A percentile compares a stretch with the other conserved stretches of the same genome.
phyloP scores from a whole-genome alignment of 2,888 invertebrate species.

The Campopleginae sp. region DNA sequence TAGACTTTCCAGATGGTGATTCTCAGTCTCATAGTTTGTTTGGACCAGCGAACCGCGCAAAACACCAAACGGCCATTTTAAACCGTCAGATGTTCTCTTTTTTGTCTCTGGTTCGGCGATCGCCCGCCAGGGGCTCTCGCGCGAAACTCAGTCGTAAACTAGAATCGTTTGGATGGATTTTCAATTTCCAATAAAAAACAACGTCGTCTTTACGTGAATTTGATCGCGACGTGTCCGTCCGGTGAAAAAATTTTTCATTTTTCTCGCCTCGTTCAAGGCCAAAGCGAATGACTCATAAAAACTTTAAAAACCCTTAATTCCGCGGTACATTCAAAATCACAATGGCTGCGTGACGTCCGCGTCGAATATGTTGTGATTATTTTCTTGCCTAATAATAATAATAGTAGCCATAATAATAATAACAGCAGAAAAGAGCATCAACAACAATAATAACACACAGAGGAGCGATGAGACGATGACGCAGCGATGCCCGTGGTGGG shows the following conservation, averaged over 20 bases:
- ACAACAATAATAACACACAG: slow-evolving; percentile 26
- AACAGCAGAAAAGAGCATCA: not conserved
- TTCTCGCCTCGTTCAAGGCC: not conserved
- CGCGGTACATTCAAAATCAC: not conserved
- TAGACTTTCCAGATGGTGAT: slow-evolving; percentile 1
- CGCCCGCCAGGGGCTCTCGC: not conserved
- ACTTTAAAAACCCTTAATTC: not conserved
- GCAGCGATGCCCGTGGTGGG: slow-evolving; percentile 37
- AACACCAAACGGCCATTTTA: slow-evolving; percentile 56
- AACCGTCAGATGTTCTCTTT: slow-evolving; percentile 18
- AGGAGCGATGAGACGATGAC: not conserved
- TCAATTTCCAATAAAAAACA: not conserved
- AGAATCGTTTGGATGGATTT: not conserved
- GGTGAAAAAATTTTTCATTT: not conserved
- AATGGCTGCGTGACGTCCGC: not conserved
- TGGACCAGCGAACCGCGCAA: slow-evolving; percentile 40
- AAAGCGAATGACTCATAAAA: not conserved
- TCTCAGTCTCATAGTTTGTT: slow-evolving; percentile 41
- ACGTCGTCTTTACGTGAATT: not conserved
- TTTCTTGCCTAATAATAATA: not conserved
- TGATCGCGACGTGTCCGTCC: not conserved
- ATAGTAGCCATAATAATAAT: slow-evolving; percentile 1
- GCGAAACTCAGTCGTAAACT: not conserved
- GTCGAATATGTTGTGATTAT: not conserved
- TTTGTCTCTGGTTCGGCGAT: slow-evolving; percentile 7